Conservation (phyloP, 2,888 invertebrate genomes). For the Trilocha varians region DNA sequence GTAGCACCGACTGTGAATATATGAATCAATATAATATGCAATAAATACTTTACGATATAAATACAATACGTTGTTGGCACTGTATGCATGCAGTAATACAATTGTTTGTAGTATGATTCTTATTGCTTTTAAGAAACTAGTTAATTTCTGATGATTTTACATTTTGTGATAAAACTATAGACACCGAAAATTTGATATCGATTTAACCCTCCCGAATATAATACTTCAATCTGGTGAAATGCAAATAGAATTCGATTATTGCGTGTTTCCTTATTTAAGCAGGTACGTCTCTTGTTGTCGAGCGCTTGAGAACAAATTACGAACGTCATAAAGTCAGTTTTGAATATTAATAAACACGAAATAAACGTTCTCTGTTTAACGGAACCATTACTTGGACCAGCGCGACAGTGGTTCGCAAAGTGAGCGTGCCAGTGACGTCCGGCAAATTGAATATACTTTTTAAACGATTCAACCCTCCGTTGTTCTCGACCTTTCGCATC, state of each 20-base stretch:
- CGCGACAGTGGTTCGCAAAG: slow-evolving; percentile 30
- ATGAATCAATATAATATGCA: neutral
- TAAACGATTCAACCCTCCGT: slow-evolving; percentile 9
- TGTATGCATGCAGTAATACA: neutral
- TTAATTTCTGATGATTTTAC: neutral
- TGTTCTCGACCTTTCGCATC: neutral
- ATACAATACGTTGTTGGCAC: neutral
- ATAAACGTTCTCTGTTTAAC: slow-evolving; percentile 44
- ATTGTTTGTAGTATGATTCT: too few relatives aligned
- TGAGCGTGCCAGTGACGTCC: slow-evolving; percentile 32
- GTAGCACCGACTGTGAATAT: slow-evolving; percentile 30
- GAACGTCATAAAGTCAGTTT: slow-evolving; percentile 54
- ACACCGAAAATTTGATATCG: neutral
- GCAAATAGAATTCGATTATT: slow-evolving; percentile 60
- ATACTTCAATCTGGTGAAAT: slow-evolving; percentile 59
- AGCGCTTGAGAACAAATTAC: slow-evolving; percentile 51
- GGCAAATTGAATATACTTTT: slow-evolving; percentile 31
- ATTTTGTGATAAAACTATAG: too few relatives aligned
- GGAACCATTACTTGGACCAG: slow-evolving; percentile 27
- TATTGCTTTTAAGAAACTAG: too few relatives aligned
- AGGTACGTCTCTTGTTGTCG: slow-evolving; percentile 39
- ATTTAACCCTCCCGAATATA: slow-evolving; percentile 26
- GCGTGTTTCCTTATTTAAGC: slow-evolving; percentile 48
- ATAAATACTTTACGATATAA: neutral
- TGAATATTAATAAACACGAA: slow-evolving; percentile 59